Conservation (phyloP, 2,888 invertebrate species). For the Pediacus dermestoides region DNA sequence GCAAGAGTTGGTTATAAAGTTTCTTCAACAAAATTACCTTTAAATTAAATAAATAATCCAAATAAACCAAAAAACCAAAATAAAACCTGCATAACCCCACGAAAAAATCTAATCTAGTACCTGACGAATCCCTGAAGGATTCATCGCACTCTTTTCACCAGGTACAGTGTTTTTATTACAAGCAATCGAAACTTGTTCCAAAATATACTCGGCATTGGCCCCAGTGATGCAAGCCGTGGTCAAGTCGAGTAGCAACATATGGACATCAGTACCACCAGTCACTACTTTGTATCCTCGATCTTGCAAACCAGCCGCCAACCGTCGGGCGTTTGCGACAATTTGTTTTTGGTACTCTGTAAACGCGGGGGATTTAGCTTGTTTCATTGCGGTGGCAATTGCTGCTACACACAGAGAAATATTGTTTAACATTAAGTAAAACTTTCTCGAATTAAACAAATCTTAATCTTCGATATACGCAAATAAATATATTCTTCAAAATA, state of each 20-base stretch:
- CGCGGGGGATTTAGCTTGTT: constrained; percentile 76
- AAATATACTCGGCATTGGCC: constrained; percentile 79
- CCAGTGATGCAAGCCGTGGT: constrained; percentile 73
- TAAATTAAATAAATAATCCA: too few species aligned
- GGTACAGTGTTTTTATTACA: constrained; percentile 98
- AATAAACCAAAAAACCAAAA: too few species aligned
- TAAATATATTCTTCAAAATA: too few species aligned
- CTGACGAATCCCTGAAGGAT: constrained; percentile 92
- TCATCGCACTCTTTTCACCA: constrained; percentile 93
- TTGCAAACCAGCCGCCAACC: constrained; percentile 66
- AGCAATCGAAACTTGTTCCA: constrained; percentile 88
- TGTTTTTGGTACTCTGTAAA: constrained; percentile 85
- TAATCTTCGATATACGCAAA: too few species aligned
- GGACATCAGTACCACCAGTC: constrained; percentile 92
- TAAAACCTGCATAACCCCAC: too few species aligned
- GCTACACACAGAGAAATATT: too few species aligned
- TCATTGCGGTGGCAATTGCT: constrained; percentile 91
- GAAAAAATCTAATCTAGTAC: too few species aligned
- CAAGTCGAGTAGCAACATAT: constrained; percentile 85
- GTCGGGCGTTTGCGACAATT: constrained; percentile 76
- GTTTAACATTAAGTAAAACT: too few species aligned
- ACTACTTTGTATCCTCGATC: constrained; percentile 73
- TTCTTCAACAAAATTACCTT: too few species aligned
- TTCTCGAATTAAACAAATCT: too few species aligned
- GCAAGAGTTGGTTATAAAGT: too few species aligned